phyloP scores from a whole-genome alignment of 2,888 invertebrate genomes.

The Thymelicus sylvestris region DNA sequence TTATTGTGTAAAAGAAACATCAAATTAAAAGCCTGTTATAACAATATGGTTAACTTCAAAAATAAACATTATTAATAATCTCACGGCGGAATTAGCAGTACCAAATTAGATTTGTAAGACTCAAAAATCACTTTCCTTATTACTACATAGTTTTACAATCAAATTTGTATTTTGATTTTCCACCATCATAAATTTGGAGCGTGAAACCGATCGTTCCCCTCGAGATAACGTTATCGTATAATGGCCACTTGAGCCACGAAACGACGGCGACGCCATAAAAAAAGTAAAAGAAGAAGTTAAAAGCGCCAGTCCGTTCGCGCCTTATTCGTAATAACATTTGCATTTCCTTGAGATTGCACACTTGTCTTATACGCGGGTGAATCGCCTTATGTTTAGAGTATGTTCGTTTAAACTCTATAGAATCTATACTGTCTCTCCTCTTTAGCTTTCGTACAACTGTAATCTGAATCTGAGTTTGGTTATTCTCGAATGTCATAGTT shows the following conservation, averaged over 20 bases:
- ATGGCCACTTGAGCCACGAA: conserved; percentile 68
- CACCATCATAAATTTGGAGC: conserved; percentile 46
- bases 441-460: conserved; percentile 17
- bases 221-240: conserved; percentile 73
- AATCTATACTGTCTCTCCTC: neutral
- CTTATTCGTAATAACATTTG: conserved; percentile 66
- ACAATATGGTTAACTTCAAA: too few relatives aligned
- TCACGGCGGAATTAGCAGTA: neutral
- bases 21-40: too few relatives aligned
- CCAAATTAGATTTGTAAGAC: neutral
- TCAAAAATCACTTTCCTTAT: neutral
- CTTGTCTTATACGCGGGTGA: conserved; percentile 33
- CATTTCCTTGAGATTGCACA: conserved; percentile 55
- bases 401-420: too few relatives aligned
- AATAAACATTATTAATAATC: neutral
- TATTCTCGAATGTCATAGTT: neutral
- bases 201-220: conserved; percentile 69
- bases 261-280: conserved; percentile 55
- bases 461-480: conserved; percentile 1
- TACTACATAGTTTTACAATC: conserved; percentile 3
- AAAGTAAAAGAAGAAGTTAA: conserved; percentile 58
- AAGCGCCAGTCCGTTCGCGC: conserved; percentile 64
- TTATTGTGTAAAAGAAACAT: neutral
- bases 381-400: conserved; percentile 17
- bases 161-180: conserved; percentile 32